A percentile compares a stretch with the other conserved stretches of the same genome.
Evolutionary conservation across 2,797 vertebrate genomes (phyloP).

Genomic region (Falco naumanni): DNA sequence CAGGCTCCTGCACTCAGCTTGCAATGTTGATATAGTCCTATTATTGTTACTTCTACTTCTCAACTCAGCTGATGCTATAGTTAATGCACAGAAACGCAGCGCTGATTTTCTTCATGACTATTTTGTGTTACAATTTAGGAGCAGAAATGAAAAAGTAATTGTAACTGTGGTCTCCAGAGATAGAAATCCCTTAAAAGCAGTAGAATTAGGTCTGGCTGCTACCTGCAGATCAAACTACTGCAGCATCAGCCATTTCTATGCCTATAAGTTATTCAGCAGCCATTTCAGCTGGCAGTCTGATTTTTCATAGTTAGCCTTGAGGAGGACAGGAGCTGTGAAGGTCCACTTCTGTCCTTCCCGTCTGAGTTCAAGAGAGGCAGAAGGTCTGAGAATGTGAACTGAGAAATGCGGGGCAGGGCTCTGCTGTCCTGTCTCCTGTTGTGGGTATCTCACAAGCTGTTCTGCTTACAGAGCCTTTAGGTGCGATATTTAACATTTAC

Average conservation of each 20-base stretch:
- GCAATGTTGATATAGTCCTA: not conserved
- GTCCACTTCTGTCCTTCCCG: not conserved
- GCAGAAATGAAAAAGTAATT: slow-evolving; percentile 3
- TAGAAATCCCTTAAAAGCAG: slow-evolving; percentile 28
- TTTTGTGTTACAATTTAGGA: not conserved
- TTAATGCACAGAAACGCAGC: not conserved
- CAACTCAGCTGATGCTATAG: not conserved
- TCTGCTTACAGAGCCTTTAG: not conserved
- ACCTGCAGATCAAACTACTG: slow-evolving; percentile 4
- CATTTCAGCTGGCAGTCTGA: not conserved
- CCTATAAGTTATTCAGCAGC: not conserved
- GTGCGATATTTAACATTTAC: not conserved
- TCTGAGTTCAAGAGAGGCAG: not conserved
- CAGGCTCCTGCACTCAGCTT: not conserved
- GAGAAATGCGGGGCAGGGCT: not conserved
- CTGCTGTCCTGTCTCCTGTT: not conserved
- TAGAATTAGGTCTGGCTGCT: slow-evolving; percentile 6
- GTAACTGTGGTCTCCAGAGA: not conserved
- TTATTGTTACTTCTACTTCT: not conserved
- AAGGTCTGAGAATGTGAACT: not conserved
- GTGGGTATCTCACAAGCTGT: not conserved
- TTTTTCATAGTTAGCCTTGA: not conserved
- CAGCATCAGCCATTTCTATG: not conserved
- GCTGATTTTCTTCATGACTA: not conserved
- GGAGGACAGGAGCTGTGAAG: not conserved